These are phyloP conservation scores for Esox niger DNA, from an alignment of 2,113 vertebrate species.

Conservation along the genomic window DNA sequence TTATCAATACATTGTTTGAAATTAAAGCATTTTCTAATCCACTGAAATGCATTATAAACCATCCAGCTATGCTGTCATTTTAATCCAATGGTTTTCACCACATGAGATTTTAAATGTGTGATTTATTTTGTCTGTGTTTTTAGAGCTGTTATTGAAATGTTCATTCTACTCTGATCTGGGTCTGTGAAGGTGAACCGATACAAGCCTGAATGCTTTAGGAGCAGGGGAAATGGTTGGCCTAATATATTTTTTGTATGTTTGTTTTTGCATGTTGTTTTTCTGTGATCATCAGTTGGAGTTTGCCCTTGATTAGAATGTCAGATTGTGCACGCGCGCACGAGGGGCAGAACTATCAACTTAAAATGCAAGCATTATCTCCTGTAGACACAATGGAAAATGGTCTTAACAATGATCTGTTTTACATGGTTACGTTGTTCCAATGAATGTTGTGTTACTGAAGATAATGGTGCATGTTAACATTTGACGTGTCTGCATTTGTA, in stretches of 20 bases:
- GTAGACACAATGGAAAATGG: conserved; percentile 31
- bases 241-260: conserved; percentile 11
- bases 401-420: conserved; percentile 19
- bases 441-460: conserved; percentile 6
- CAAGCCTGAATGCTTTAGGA: not conserved
- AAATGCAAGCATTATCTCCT: conserved; percentile 24
- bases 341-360: conserved; percentile 21
- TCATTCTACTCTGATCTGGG: too few relatives aligned
- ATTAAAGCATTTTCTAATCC: too few relatives aligned
- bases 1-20: too few relatives aligned
- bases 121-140: not conserved
- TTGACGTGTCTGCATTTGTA: conserved; percentile 20
- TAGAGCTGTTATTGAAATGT: not conserved
- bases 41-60: too few relatives aligned
- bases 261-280: not conserved
- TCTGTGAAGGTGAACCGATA: not conserved
- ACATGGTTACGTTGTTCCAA: not conserved
- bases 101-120: not conserved
- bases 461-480: conserved; percentile 24
- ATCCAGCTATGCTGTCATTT: too few relatives aligned
- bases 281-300: too few relatives aligned
- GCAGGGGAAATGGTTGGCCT: too few relatives aligned
- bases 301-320: not conserved
- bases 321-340: not conserved
- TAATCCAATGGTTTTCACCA: too few relatives aligned